These are phyloP conservation scores for Gasterosteus nipponicus DNA, from an alignment of 2,113 vertebrate species.

Conservation along the genomic window DNA sequence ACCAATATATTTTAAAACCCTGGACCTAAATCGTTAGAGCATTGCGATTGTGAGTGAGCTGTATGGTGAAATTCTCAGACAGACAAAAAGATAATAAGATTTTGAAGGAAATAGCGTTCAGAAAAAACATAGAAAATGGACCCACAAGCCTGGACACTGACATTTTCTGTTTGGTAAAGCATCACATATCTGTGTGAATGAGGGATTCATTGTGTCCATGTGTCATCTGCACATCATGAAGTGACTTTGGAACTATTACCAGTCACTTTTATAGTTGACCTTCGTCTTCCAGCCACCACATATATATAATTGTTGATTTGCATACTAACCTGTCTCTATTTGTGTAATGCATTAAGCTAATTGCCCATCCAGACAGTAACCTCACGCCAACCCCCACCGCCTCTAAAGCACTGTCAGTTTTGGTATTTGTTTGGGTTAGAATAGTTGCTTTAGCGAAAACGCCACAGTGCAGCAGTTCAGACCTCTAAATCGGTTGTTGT, in stretches of 20 bases:
- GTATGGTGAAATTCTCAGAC: background rate
- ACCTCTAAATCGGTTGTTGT: slow-evolving; percentile 4
- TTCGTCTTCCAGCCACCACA: slow-evolving; percentile 40
- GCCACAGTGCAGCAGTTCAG: slow-evolving; percentile 21
- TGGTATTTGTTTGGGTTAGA: slow-evolving; percentile 33
- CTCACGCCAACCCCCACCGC: slow-evolving; percentile 3
- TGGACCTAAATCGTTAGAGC: background rate
- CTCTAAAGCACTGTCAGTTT: slow-evolving; percentile 19
- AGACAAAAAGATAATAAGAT: slow-evolving; percentile 2
- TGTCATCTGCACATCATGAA: slow-evolving; percentile 33
- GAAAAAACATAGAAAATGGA: slow-evolving; percentile 14
- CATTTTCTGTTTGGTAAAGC: slow-evolving; percentile 8
- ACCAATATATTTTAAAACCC: background rate
- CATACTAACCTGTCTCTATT: slow-evolving; percentile 56
- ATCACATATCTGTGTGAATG: background rate
- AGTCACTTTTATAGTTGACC: slow-evolving; percentile 12
- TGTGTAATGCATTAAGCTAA: slow-evolving; percentile 60
- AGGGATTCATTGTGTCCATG: background rate
- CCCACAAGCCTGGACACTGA: slow-evolving; percentile 1
- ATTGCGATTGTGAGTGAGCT: background rate
- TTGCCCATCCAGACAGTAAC: slow-evolving; percentile 38
- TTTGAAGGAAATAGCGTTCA: background rate
- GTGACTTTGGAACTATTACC: slow-evolving; percentile 57
- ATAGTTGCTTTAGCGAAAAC: slow-evolving; percentile 29
- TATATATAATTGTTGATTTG: slow-evolving; percentile 54